Conservation (phyloP, 2,113 vertebrate species). For the Tychaedon coryphoeus region DNA sequence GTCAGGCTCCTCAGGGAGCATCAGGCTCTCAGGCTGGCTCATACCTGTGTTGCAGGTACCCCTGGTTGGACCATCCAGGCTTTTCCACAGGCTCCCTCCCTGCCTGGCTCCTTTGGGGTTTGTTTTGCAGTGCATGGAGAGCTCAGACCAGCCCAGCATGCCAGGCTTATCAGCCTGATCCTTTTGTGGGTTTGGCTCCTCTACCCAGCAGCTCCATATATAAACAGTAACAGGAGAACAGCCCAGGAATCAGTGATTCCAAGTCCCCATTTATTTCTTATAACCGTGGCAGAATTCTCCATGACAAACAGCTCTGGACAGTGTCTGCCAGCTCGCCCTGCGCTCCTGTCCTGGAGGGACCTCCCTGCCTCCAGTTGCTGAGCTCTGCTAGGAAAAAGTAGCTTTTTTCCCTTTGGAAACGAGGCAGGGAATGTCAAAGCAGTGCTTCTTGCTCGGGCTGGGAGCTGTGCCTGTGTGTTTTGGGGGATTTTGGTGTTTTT, state of each 20-base stretch:
- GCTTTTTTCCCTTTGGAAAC: background rate
- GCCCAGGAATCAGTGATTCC: background rate
- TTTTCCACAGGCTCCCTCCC: background rate
- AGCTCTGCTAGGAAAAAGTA: background rate
- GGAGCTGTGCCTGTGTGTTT: background rate
- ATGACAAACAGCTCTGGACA: constrained; percentile 26
- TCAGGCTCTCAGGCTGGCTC: background rate
- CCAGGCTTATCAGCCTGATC: constrained; percentile 41
- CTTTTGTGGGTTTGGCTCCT: constrained; percentile 5
- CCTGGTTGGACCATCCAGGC: background rate
- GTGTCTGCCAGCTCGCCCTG: constrained; percentile 10
- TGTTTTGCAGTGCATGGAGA: background rate
- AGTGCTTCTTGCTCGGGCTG: background rate
- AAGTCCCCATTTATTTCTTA: background rate
- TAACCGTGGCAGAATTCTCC: background rate
- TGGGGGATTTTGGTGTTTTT: background rate
- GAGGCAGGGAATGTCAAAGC: background rate
- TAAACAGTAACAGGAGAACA: background rate
- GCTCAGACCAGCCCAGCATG: background rate
- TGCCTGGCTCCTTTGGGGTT: background rate
- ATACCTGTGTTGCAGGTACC: background rate
- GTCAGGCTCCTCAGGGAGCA: background rate
- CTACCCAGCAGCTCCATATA: background rate
- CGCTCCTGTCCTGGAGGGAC: background rate
- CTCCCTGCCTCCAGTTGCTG: background rate